A percentile compares a stretch with the other conserved stretches of the same genome.
phyloP scores from a whole-genome alignment of 2,797 vertebrate genomes.

The Pseudotriccus pelzelni region DNA sequence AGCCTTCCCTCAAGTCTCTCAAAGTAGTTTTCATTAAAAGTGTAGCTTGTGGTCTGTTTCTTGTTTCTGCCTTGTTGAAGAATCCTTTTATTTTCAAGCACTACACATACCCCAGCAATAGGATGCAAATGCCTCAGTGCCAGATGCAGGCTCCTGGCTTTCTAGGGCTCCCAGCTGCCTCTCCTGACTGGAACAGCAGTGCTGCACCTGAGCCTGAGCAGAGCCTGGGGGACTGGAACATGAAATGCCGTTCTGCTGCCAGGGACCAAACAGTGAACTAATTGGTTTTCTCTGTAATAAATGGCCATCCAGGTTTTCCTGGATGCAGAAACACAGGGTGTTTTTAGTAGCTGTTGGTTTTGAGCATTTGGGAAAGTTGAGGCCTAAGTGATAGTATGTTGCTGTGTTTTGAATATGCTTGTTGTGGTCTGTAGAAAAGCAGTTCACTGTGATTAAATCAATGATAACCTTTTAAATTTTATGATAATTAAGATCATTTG shows the following conservation, averaged over 20 bases:
- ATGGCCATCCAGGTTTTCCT: not conserved
- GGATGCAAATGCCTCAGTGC: not conserved
- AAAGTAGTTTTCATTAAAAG: not conserved
- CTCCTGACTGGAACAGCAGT: rapidly evolving
- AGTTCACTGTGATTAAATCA: not conserved
- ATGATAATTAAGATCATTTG: not conserved
- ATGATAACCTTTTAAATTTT: not conserved
- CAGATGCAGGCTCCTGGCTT: rapidly evolving
- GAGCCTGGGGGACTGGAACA: not conserved
- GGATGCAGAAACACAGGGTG: not conserved
- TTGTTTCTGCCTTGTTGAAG: not conserved
- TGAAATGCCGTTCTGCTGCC: not conserved
- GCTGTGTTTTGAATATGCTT: not conserved
- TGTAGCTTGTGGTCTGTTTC: not conserved
- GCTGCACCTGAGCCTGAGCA: not conserved
- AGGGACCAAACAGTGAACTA: not conserved
- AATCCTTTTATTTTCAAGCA: not conserved
- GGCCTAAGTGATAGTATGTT: not conserved
- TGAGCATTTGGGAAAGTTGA: not conserved
- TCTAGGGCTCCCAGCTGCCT: not conserved
- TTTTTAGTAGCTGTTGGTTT: not conserved
- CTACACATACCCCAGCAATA: not conserved
- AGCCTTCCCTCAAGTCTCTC: not conserved
- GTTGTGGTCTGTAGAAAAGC: not conserved
- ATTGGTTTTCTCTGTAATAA: not conserved